These are phyloP conservation scores for Coptodon rendalli DNA, from an alignment of 2,113 vertebrate genomes.

Conservation along the genomic window DNA sequence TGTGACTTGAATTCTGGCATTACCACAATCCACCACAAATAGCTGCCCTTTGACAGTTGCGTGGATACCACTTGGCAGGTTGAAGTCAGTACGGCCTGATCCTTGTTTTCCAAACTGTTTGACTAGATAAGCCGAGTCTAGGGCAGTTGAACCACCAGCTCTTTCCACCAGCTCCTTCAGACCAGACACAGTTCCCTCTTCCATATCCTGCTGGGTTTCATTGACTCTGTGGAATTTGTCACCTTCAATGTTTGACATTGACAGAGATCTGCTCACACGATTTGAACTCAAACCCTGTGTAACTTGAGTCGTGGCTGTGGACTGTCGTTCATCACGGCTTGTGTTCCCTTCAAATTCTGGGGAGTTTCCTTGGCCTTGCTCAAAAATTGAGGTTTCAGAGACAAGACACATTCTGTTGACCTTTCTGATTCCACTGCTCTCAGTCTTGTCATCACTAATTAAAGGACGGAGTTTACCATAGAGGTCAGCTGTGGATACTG, in stretches of 20 bases:
- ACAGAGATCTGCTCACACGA: conserved; percentile 58
- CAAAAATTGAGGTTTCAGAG: conserved; percentile 7
- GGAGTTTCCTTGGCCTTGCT: not conserved
- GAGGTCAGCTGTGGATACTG: conserved; percentile 62
- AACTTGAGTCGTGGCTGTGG: conserved; percentile 11
- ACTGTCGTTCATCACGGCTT: conserved; percentile 2
- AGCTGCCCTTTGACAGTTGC: conserved; percentile 67
- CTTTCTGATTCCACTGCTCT: conserved; percentile 35
- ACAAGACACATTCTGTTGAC: conserved; percentile 41
- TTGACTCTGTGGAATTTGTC: conserved; percentile 18
- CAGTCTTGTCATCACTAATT: conserved; percentile 17
- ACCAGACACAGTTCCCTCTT: conserved; percentile 9
- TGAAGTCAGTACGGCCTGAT: conserved; percentile 75
- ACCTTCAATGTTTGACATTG: conserved; percentile 61
- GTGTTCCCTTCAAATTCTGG: not conserved
- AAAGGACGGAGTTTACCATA: conserved; percentile 31
- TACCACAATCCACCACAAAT: conserved; percentile 79
- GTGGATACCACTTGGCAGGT: conserved; percentile 74
- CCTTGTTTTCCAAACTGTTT: conserved; percentile 78
- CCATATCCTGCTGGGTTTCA: conserved; percentile 10
- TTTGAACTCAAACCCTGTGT: not conserved
- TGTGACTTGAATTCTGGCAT: conserved; percentile 73
- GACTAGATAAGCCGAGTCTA: conserved; percentile 58
- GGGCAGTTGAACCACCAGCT: conserved; percentile 18
- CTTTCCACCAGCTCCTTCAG: conserved; percentile 24